A percentile compares a stretch with the other conserved stretches of the same genome.
These are phyloP conservation scores for Subacronicta megacephala DNA, from an alignment of 2,888 invertebrate genomes.

Conservation along the genomic window DNA sequence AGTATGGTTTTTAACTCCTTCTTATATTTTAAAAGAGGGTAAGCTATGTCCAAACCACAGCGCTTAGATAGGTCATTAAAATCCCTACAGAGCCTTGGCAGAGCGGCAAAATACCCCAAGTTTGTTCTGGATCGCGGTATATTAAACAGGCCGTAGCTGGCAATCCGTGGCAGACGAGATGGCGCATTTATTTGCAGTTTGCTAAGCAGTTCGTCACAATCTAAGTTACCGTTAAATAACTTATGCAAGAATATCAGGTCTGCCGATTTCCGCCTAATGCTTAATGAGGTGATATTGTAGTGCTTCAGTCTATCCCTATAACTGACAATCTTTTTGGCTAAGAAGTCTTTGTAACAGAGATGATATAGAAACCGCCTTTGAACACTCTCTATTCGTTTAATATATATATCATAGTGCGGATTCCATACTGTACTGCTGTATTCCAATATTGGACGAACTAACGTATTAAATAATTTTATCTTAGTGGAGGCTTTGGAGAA, in stretches of 20 bases:
- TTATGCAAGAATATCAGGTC: neutral
- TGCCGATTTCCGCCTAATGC: too few species aligned
- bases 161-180: neutral
- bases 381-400: neutral
- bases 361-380: neutral
- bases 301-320: neutral
- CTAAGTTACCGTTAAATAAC: too few species aligned
- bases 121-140: neutral
- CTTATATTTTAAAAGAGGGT: neutral
- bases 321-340: neutral
- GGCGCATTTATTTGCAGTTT: slow-evolving; percentile 2
- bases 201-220: neutral
- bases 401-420: neutral
- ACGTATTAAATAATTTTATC: neutral
- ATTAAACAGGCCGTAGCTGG: neutral
- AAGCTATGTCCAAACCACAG: neutral
- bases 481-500: neutral
- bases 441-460: neutral
- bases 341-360: neutral
- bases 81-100: neutral
- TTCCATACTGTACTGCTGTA: neutral
- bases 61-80: neutral
- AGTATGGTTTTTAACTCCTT: neutral
- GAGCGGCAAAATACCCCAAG: neutral
- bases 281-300: too few species aligned